phyloP scores from a whole-genome alignment of 2,113 vertebrate genomes.

The Peromyscus polionotus region DNA sequence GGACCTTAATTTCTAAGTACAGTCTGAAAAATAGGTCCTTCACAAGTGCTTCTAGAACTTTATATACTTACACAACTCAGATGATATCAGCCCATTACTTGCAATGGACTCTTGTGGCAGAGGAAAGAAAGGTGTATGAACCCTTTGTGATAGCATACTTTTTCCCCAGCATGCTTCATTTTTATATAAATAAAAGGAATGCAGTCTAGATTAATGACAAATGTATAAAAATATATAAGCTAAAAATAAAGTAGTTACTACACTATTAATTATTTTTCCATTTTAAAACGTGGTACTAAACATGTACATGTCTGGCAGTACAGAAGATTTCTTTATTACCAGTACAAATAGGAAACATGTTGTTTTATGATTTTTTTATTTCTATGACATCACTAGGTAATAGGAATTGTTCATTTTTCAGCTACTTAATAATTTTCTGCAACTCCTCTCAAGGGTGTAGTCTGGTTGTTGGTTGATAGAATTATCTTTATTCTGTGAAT shows the following conservation, averaged over 20 bases:
- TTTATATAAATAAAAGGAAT: neutral
- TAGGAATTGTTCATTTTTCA: neutral
- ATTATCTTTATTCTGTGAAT: too few species aligned
- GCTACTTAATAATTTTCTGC: neutral
- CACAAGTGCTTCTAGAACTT: too few species aligned
- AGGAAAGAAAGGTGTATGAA: neutral
- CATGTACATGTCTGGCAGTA: neutral
- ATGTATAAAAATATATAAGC: neutral
- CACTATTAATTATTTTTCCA: neutral
- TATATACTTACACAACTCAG: neutral
- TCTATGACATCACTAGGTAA: neutral
- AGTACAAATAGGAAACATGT: neutral
- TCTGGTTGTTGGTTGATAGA: neutral
- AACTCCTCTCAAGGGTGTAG: neutral
- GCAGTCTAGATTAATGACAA: neutral
- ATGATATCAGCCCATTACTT: neutral
- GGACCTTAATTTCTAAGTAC: neutral
- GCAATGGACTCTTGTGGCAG: fast-evolving
- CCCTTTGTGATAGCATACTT: neutral
- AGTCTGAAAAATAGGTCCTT: neutral
- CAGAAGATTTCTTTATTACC: neutral
- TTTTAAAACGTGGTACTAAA: neutral
- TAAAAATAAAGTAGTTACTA: neutral
- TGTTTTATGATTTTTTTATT: neutral
- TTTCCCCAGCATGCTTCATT: neutral